Conservation (phyloP, 2,888 invertebrate species). For the Acrobasis suavella region DNA sequence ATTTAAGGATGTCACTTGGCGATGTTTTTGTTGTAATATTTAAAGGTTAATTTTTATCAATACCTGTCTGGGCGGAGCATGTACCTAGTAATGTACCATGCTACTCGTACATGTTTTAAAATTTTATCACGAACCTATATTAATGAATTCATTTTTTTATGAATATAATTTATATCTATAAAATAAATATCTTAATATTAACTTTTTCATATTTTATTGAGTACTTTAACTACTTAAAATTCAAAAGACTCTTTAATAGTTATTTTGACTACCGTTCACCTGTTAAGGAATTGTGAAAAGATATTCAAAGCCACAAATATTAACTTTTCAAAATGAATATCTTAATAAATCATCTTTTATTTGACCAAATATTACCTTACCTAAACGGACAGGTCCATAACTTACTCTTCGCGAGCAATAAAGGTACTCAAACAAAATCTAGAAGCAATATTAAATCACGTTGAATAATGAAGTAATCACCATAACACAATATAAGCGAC, state of each 20-base stretch:
- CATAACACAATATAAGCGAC: constrained; percentile 32
- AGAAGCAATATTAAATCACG: constrained; percentile 38
- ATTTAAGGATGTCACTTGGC: constrained; percentile 37
- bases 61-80: constrained; percentile 6
- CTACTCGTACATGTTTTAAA: too few relatives aligned
- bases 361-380: constrained; percentile 20
- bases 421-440: constrained; percentile 32
- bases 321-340: constrained; percentile 6
- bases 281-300: constrained; percentile 4
- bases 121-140: too few relatives aligned
- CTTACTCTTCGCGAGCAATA: constrained; percentile 19
- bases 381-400: constrained; percentile 17
- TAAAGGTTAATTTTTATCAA: constrained; percentile 11
- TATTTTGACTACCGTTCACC: background rate
- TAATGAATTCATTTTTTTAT: too few relatives aligned
- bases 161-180: too few relatives aligned
- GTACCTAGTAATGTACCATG: background rate
- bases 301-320: background rate
- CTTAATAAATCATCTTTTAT: constrained; percentile 15
- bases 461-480: constrained; percentile 37
- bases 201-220: background rate
- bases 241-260: background rate
- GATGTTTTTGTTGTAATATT: constrained; percentile 20
- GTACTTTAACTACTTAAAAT: background rate
- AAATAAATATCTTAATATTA: too few relatives aligned